phyloP scores from a whole-genome alignment of 64 coral and sea anemone species.

The Trachythela sp. region DNA sequence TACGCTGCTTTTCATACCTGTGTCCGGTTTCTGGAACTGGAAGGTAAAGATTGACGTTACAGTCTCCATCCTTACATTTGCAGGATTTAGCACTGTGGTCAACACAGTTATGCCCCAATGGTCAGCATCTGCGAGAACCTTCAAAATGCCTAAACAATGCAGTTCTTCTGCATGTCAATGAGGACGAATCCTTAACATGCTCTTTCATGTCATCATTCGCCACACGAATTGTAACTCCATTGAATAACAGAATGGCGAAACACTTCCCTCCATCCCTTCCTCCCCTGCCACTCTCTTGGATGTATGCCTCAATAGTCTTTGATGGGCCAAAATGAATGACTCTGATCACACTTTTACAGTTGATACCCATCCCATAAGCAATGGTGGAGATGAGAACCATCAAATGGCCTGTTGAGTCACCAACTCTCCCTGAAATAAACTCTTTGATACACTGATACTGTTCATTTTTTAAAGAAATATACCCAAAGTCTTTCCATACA shows the following conservation, averaged over 20 bases:
- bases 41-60: background rate
- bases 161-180: background rate
- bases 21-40: background rate
- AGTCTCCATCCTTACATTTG: background rate
- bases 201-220: background rate
- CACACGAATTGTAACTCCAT: background rate
- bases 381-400: background rate
- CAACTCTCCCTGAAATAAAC: background rate
- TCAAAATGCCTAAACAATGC: background rate
- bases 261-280: background rate
- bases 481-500: background rate
- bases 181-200: background rate
- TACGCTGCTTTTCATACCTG: background rate
- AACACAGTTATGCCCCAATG: background rate
- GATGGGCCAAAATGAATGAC: conserved; percentile 12
- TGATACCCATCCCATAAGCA: background rate
- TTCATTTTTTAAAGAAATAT: background rate
- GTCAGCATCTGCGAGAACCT: background rate
- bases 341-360: background rate
- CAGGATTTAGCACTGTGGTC: background rate
- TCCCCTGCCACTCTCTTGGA: background rate
- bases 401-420: background rate
- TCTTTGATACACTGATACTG: background rate
- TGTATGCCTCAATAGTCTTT: background rate
- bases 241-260: background rate